A percentile compares a stretch with the other conserved stretches of the same genome.
Conservation (phyloP, 2,113 vertebrate species). For the Girardinichthys multiradiatus region DNA sequence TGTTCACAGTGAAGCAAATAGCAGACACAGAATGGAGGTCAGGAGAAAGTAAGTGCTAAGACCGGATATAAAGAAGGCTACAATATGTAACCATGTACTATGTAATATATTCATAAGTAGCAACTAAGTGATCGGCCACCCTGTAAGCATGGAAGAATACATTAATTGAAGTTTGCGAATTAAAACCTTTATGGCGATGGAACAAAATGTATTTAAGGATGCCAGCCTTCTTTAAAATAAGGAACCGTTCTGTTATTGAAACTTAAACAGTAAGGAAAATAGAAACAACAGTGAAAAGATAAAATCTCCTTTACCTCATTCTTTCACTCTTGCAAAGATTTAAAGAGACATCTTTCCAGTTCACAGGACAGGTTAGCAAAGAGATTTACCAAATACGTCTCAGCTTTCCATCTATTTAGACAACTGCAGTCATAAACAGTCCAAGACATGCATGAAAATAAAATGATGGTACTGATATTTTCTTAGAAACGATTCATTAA, state of each 20-base stretch:
- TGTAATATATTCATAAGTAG: constrained; percentile 27
- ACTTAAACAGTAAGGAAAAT: too few relatives aligned
- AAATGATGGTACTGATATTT: constrained; percentile 47
- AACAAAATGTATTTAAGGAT: not conserved
- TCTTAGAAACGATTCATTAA: constrained; percentile 32
- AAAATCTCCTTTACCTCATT: too few relatives aligned
- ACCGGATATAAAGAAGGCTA: not conserved
- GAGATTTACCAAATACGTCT: constrained; percentile 43
- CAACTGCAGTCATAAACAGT: constrained; percentile 66
- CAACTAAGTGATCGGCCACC: constrained; percentile 17
- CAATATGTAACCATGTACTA: not conserved
- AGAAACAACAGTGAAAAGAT: too few relatives aligned
- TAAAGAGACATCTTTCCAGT: constrained; percentile 29
- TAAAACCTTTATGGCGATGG: not conserved
- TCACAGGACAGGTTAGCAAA: constrained; percentile 24
- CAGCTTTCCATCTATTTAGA: constrained; percentile 58
- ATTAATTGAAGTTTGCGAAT: not conserved
- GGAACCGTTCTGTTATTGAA: too few relatives aligned
- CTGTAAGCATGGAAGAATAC: not conserved
- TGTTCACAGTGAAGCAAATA: constrained; percentile 40
- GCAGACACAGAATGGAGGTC: constrained; percentile 12
- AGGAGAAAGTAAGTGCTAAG: not conserved
- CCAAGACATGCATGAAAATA: constrained; percentile 56
- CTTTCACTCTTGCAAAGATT: not conserved
- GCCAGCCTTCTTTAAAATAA: too few relatives aligned